These are phyloP conservation scores for Gasterosteus aculeatus DNA, from an alignment of 2,113 vertebrate species.

Conservation along the genomic window DNA sequence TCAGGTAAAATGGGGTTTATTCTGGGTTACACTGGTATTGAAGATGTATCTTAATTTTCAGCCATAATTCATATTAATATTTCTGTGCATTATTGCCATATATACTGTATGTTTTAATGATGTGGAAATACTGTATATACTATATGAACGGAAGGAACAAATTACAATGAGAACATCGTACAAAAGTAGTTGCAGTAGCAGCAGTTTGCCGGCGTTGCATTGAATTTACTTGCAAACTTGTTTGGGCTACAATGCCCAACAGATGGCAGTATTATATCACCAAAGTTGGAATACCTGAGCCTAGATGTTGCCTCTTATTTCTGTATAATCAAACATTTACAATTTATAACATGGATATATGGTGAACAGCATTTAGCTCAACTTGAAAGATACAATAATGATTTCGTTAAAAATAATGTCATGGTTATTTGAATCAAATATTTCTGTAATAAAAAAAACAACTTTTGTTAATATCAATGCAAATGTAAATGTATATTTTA, in stretches of 20 bases:
- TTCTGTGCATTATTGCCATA: not conserved
- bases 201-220: not conserved
- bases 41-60: slow-evolving; percentile 14
- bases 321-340: not conserved
- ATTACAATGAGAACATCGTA: not conserved
- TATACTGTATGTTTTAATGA: not conserved
- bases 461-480: not conserved
- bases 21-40: slow-evolving; percentile 35
- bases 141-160: not conserved
- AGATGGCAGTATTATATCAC: slow-evolving; percentile 68
- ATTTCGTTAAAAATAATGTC: not conserved
- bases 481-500: not conserved
- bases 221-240: not conserved
- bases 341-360: not conserved
- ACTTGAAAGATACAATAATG: not conserved
- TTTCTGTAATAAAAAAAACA: not conserved
- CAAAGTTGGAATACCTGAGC: not conserved
- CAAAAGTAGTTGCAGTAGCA: not conserved
- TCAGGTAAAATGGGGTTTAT: slow-evolving; percentile 27
- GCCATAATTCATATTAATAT: not conserved
- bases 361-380: not conserved
- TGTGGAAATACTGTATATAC: not conserved
- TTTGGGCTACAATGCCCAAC: slow-evolving; percentile 34
- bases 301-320: not conserved
- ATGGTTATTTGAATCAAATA: not conserved